Conservation (phyloP, 2,113 vertebrate species). For the Catagonus wagneri region DNA sequence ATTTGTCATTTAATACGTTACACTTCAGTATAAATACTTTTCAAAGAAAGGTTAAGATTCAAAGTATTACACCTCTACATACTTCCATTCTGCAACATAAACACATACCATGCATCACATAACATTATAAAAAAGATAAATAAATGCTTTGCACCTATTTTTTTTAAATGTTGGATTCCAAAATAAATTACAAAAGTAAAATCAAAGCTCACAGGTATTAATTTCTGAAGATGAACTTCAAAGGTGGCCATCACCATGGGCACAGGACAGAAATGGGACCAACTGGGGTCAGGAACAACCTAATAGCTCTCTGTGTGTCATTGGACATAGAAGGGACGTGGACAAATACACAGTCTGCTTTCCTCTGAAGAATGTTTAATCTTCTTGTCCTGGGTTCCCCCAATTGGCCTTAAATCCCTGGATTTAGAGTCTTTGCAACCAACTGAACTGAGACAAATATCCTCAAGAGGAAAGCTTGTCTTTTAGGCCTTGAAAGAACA, state of each 20-base stretch:
- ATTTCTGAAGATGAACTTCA: neutral
- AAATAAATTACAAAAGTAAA: constrained; percentile 56
- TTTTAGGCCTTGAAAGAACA: neutral
- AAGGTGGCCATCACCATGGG: neutral
- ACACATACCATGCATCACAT: neutral
- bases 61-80: neutral
- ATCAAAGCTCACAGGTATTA: neutral
- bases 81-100: constrained; percentile 28
- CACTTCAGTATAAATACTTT: neutral
- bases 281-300: neutral
- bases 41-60: neutral
- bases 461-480: neutral
- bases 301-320: neutral
- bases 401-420: neutral
- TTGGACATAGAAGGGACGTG: neutral
- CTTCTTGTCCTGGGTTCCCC: constrained; percentile 6
- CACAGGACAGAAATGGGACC: neutral
- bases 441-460: neutral
- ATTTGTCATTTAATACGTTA: neutral
- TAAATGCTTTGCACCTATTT: neutral
- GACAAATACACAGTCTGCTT: neutral
- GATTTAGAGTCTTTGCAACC: neutral
- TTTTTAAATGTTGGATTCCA: neutral
- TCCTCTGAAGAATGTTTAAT: neutral
- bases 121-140: constrained; percentile 1